Conservation (phyloP, 2,113 vertebrate species). For the Oreochromis tanganicae region DNA sequence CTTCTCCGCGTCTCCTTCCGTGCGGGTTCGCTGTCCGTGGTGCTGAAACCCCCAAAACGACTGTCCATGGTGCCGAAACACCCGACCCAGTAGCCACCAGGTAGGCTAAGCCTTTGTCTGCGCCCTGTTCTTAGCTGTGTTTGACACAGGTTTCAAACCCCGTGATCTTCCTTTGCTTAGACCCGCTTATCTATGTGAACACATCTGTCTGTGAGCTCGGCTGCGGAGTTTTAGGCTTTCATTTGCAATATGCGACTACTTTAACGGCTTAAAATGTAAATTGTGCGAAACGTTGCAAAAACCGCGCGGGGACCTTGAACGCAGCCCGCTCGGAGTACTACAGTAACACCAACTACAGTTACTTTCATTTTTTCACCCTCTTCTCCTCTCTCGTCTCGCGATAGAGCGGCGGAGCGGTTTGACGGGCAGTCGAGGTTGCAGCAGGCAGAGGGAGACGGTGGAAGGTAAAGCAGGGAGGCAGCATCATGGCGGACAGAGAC, state of each 20-base stretch:
- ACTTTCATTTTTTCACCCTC: constrained; percentile 47
- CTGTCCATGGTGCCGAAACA: constrained; percentile 36
- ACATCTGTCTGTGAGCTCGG: neutral
- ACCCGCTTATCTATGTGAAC: neutral
- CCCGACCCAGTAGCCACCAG: neutral
- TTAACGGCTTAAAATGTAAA: neutral
- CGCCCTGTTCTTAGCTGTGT: neutral
- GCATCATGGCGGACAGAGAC: constrained; percentile 97
- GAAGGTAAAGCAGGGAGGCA: constrained; percentile 83
- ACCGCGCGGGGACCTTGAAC: constrained; percentile 41
- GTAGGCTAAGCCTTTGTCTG: neutral
- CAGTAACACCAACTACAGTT: constrained; percentile 45
- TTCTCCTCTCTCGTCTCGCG: constrained; percentile 76
- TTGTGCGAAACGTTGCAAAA: constrained; percentile 11
- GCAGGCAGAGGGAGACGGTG: constrained; percentile 85
- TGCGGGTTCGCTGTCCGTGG: constrained; percentile 39
- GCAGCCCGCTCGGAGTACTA: constrained; percentile 40
- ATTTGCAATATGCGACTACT: neutral
- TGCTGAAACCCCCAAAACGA: constrained; percentile 17
- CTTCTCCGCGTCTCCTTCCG: neutral
- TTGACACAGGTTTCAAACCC: neutral
- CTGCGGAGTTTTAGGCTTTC: constrained; percentile 8
- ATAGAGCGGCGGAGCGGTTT: constrained; percentile 76
- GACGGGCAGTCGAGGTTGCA: constrained; percentile 77
- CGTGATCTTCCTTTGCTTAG: neutral